These are phyloP conservation scores for Trinorchestia longiramus DNA, from an alignment of 1,140 invertebrate genomes.

Conservation along the genomic window DNA sequence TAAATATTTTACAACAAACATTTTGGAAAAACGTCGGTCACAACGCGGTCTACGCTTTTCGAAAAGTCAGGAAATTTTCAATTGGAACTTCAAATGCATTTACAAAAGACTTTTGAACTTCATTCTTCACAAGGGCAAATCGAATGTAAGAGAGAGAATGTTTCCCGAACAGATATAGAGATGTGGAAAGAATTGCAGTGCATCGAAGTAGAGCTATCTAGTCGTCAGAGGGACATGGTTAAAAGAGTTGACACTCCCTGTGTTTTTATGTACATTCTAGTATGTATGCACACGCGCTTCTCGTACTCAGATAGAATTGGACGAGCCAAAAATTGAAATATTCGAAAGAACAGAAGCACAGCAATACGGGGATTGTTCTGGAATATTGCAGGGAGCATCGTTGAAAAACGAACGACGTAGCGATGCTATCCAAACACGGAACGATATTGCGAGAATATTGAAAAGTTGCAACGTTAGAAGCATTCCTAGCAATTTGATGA, in stretches of 20 bases:
- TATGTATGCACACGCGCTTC: not conserved
- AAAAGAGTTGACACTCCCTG: slow-evolving; percentile 22
- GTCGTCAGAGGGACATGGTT: not conserved
- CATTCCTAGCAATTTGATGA: slow-evolving; percentile 27
- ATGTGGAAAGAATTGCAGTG: not conserved
- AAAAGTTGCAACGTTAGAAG: slow-evolving; percentile 52
- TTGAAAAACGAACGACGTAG: slow-evolving; percentile 41
- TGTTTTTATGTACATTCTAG: slow-evolving; percentile 9
- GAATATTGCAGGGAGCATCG: slow-evolving; percentile 8
- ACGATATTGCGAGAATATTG: slow-evolving; percentile 33
- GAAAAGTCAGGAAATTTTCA: not conserved
- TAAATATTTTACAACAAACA: not conserved
- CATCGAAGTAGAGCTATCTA: not conserved
- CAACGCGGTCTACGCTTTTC: not conserved
- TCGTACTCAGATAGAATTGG: not conserved
- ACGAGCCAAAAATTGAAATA: slow-evolving; percentile 2
- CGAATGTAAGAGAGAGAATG: not conserved
- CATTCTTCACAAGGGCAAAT: not conserved
- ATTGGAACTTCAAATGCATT: not conserved
- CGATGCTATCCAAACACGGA: slow-evolving; percentile 35
- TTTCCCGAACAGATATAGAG: not conserved
- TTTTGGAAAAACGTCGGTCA: not conserved
- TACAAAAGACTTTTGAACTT: not conserved
- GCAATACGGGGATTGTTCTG: slow-evolving; percentile 35
- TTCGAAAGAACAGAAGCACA: slow-evolving; percentile 10